Base-by-base conservation (phyloP, 2,797 vertebrate species). In the Lepilemur septentrionalis region DNA sequence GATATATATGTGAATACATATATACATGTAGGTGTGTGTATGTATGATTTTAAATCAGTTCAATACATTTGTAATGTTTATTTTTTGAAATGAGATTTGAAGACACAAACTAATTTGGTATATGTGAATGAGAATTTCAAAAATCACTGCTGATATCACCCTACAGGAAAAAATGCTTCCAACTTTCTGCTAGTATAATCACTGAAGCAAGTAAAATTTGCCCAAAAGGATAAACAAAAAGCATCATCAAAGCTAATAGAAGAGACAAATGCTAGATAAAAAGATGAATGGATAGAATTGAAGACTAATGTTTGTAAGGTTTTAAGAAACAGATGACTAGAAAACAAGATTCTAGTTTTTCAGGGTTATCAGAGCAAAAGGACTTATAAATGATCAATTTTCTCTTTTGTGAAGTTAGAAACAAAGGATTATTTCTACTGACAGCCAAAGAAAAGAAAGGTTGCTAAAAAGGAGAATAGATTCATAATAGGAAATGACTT, bases 291-390 rank as follows among this genome's bases (percentile, higher is more conserved):
- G 84, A 43, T 57, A 75, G 61, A 96, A 80, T 57, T 87, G 61
- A 89, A 96, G 67, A 73, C 41, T 85, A 80, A 63, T 5, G 28
- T 85, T 93, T 96, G 30, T 73, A 79, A 67, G 48, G 7, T 52
- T 93, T 95, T 83, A 84, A 81, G 65, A 89, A 90, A 95, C 46
- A 79, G 43, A 52, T 91, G 70, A 72, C 89, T 94, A 57, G 65
- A 95, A 93, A 91, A 83, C n/a, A 52, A 79, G n/a, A 91, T 80
- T 83, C 2, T 46, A 38, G 38, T 67, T 94, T 94, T 70, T 65
- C 38, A 88, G n/a, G 6, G 30, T 50, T 96, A 50, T 97, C 79
- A 30, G 50, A 20, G 25, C 90, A 15, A 93, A 94, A 94, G 5
- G 28, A 59, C 59, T 96, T 93, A 79, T 59, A 61, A 87, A 88